Conservation (phyloP, 1,140 invertebrate species). For the Melanaphis sacchari region DNA sequence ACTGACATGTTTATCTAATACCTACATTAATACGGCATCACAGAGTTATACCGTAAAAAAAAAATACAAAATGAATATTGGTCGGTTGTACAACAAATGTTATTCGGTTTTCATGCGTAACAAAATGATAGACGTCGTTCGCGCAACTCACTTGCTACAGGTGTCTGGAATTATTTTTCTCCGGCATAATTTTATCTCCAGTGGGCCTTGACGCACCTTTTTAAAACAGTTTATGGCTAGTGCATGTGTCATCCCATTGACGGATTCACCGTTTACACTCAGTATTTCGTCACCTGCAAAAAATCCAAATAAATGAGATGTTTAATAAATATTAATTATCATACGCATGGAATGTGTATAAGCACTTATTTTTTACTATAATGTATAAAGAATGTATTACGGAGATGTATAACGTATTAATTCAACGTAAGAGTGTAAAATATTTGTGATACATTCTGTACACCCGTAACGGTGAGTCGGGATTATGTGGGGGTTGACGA, state of each 20-base stretch:
- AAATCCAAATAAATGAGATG: background rate
- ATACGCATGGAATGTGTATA: background rate
- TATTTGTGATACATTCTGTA: background rate
- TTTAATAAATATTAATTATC: background rate
- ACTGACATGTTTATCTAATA: too few relatives aligned
- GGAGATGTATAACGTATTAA: background rate
- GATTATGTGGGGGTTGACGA: background rate
- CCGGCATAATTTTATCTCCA: slow-evolving; percentile 73
- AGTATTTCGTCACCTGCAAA: slow-evolving; percentile 78
- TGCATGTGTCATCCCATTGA: slow-evolving; percentile 77
- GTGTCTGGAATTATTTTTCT: slow-evolving; percentile 62
- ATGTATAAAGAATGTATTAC: background rate
- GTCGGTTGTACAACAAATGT: background rate
- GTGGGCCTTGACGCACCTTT: slow-evolving; percentile 75
- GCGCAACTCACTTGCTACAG: slow-evolving; percentile 14
- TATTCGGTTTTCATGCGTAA: background rate
- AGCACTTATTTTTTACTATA: background rate
- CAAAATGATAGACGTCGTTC: background rate
- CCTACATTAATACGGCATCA: background rate
- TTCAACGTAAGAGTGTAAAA: background rate
- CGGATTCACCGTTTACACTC: slow-evolving; percentile 75
- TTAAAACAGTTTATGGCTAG: slow-evolving; percentile 82
- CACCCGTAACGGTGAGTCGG: background rate
- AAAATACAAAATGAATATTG: too few relatives aligned
- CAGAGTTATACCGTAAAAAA: background rate